Conservation (phyloP, 2,888 invertebrate species). For the Drosophila paranaensis region DNA sequence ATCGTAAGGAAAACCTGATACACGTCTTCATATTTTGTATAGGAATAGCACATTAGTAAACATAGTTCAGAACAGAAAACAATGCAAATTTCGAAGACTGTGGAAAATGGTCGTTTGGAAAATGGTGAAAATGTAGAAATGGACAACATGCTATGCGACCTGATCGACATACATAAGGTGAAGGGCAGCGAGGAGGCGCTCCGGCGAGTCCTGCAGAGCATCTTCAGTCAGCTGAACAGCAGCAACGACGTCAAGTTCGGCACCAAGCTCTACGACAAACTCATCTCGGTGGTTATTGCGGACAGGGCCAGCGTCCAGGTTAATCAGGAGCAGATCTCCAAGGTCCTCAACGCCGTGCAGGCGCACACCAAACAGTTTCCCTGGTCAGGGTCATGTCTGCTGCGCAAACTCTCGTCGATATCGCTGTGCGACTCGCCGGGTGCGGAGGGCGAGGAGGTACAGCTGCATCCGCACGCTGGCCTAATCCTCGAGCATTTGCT, state of each 20-base stretch:
- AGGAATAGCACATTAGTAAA: slow-evolving; percentile 8
- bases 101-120: slow-evolving; percentile 4
- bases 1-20: neutral
- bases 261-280: slow-evolving; percentile 47
- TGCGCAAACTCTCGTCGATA: slow-evolving; percentile 40
- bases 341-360: slow-evolving; percentile 61
- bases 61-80: neutral
- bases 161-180: slow-evolving; percentile 43
- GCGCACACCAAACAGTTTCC: slow-evolving; percentile 47
- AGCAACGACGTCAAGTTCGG: slow-evolving; percentile 39
- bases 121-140: slow-evolving; percentile 38
- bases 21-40: slow-evolving; percentile 21
- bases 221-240: slow-evolving; percentile 33
- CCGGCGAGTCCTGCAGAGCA: slow-evolving; percentile 37
- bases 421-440: slow-evolving; percentile 7
- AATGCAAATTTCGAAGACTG: slow-evolving; percentile 7
- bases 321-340: slow-evolving; percentile 39
- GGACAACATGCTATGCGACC: slow-evolving; percentile 48
- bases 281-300: slow-evolving; percentile 39
- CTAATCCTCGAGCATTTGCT: slow-evolving; percentile 64
- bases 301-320: slow-evolving; percentile 14
- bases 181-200: slow-evolving; percentile 45
- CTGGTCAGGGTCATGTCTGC: slow-evolving; percentile 22
- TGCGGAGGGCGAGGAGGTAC: neutral
- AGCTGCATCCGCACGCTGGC: slow-evolving; percentile 29